Conservation (phyloP, 2,113 vertebrate genomes). For the Salvelinus alpinus region DNA sequence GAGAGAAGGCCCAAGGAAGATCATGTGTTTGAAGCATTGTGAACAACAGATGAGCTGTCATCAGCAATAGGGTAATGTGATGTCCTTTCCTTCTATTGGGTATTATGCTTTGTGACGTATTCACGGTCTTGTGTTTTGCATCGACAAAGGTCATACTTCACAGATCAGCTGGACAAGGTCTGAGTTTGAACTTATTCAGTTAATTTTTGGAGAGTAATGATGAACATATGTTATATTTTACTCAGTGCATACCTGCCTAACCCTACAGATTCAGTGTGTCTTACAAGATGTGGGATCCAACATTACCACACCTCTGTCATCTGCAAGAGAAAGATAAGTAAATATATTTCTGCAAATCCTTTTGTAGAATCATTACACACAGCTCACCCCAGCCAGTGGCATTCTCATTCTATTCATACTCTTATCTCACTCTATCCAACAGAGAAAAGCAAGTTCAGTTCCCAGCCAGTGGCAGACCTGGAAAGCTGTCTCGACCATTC, state of each 20-base stretch:
- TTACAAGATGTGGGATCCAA: conserved; percentile 92
- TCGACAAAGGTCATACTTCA: conserved; percentile 84
- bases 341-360: conserved; percentile 8
- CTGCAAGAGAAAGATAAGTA: conserved; percentile 92
- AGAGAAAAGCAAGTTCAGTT: conserved; percentile 80
- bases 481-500: conserved; percentile 93
- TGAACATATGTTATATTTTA: background rate
- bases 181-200: conserved; percentile 39
- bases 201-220: background rate
- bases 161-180: conserved; percentile 87
- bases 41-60: conserved; percentile 89
- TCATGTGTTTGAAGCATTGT: conserved; percentile 87
- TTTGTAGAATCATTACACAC: background rate
- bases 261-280: conserved; percentile 85
- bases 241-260: background rate
- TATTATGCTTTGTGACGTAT: background rate
- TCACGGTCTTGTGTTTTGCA: conserved; percentile 55
- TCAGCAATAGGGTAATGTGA: conserved; percentile 87
- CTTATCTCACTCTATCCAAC: background rate
- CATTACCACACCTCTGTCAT: conserved; percentile 88
- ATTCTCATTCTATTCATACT: background rate
- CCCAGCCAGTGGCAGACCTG: conserved; percentile 77
- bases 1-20: conserved; percentile 89
- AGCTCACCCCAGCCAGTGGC: too few relatives aligned
- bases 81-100: background rate